Conservation (phyloP, 2,113 vertebrate species). For the Picathartes gymnocephalus region DNA sequence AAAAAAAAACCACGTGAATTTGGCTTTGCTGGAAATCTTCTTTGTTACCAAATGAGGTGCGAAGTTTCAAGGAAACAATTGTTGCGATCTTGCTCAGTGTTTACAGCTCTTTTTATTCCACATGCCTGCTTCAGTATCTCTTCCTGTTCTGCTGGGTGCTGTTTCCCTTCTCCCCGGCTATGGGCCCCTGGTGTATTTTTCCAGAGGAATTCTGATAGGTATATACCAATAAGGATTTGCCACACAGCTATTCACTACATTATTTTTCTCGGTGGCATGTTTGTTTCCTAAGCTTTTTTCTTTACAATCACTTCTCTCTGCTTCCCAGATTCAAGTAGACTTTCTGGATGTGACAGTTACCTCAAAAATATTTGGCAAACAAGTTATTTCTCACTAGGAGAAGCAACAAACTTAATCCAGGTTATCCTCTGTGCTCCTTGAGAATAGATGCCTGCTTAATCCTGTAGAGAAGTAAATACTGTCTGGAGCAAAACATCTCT, state of each 20-base stretch:
- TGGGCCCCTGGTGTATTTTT: not conserved
- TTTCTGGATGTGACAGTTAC: not conserved
- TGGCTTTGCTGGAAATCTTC: not conserved
- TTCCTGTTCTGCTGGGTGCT: not conserved
- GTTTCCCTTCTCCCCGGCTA: not conserved
- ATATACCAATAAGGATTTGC: not conserved
- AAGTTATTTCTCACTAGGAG: not conserved
- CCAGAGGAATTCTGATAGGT: not conserved
- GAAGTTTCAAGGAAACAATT: not conserved
- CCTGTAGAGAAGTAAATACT: not conserved
- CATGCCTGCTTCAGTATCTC: not conserved
- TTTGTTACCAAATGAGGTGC: not conserved
- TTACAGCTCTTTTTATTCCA: not conserved
- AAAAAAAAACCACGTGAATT: not conserved
- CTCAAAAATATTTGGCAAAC: constrained; percentile 16
- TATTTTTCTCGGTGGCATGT: not conserved
- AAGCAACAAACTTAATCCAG: constrained; percentile 28
- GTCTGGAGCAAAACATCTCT: constrained; percentile 12
- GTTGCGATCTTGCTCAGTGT: not conserved
- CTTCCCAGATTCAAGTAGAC: not conserved
- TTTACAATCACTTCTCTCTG: not conserved
- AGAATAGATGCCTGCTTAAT: constrained; percentile 23
- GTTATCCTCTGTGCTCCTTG: not conserved
- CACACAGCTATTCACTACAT: not conserved
- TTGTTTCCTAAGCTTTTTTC: not conserved